Evolutionary conservation across 2,797 vertebrate genomes (phyloP).

Genomic region (Alosa sapidissima): DNA sequence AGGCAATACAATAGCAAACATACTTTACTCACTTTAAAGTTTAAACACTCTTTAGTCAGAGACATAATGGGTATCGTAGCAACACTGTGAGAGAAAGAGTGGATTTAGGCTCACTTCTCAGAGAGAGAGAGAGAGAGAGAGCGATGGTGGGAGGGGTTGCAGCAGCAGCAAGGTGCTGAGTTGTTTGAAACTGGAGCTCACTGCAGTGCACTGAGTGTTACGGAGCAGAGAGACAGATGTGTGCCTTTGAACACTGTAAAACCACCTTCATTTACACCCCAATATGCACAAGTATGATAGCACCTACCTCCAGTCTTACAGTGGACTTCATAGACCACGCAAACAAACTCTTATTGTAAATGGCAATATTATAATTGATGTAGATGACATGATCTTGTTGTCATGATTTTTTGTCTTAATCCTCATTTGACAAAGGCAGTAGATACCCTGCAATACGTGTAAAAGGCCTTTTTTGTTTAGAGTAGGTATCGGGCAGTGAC

Average conservation of each 20-base stretch:
- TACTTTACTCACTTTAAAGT: no score
- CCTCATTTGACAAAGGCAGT: background rate
- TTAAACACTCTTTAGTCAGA: no score
- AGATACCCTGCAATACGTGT: background rate
- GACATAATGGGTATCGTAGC: no score
- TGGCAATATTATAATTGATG: no score
- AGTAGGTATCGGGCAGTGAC: background rate
- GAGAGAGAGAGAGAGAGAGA: conserved; percentile 1
- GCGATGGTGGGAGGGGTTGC: conserved; percentile 20
- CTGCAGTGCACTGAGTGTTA: conserved; percentile 8
- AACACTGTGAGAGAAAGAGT: no score
- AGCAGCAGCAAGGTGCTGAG: conserved; percentile 26
- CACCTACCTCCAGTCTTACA: background rate
- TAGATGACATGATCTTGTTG: no score
- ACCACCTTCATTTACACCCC: background rate
- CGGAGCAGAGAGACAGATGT: background rate
- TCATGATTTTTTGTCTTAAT: no score
- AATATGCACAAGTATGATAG: background rate
- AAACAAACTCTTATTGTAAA: no score
- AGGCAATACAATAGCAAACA: no score
- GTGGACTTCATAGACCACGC: background rate
- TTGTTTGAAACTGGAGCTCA: conserved; percentile 28
- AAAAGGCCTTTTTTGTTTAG: background rate
- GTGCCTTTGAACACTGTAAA: background rate
- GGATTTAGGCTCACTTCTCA: background rate